Conservation (phyloP, 2,888 invertebrate genomes). For the Bugulina stolonifera region DNA sequence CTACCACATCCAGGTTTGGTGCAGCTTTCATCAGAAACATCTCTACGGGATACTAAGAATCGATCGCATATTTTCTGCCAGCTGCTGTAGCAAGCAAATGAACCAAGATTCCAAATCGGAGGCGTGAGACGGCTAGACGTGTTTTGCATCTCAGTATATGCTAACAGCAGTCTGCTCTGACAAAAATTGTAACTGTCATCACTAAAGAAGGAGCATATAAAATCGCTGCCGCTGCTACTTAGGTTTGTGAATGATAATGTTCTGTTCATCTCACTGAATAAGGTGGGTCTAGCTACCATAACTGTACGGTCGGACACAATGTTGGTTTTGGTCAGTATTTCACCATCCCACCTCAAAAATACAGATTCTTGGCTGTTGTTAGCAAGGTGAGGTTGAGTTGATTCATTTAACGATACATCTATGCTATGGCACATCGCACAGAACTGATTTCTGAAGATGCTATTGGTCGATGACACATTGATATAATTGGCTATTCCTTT, state of each 20-base stretch:
- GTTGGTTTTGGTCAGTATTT: neutral
- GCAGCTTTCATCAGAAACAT: neutral
- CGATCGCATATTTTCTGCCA: neutral
- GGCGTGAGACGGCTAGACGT: neutral
- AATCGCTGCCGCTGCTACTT: neutral
- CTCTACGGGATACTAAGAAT: neutral
- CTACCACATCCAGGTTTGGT: neutral
- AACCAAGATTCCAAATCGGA: neutral
- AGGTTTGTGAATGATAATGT: neutral
- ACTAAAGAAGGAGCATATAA: constrained; percentile 8
- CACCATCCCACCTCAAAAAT: neutral
- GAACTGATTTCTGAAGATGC: constrained; percentile 6
- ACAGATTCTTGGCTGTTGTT: neutral
- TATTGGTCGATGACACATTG: neutral
- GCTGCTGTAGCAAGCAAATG: neutral
- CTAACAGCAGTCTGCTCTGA: neutral
- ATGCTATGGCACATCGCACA: neutral
- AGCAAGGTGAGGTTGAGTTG: neutral
- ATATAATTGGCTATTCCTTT: neutral
- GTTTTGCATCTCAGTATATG: neutral
- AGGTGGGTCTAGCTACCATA: neutral
- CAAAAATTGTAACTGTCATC: neutral
- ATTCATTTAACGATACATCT: neutral
- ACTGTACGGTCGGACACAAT: neutral
- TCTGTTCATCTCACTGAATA: neutral